These are phyloP conservation scores for Amphipyra tragopoginis DNA, from an alignment of 2,888 invertebrate genomes.

Conservation along the genomic window DNA sequence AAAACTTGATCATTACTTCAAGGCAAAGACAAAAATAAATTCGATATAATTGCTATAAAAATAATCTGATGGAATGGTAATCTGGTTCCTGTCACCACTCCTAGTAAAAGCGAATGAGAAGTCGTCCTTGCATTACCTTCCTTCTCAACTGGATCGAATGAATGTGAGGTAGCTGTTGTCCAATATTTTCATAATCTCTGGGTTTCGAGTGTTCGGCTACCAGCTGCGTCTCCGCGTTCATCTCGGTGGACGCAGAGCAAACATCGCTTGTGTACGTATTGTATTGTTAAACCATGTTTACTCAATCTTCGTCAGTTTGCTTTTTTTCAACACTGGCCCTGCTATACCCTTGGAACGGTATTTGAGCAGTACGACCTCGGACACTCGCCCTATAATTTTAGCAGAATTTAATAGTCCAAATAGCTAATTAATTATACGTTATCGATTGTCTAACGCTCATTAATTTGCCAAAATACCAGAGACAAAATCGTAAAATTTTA, in stretches of 20 bases:
- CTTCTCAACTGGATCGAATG: slow-evolving; percentile 16
- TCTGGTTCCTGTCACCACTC: slow-evolving; percentile 10
- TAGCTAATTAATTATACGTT: slow-evolving; percentile 60
- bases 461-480: slow-evolving; percentile 74
- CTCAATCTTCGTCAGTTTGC: slow-evolving; percentile 65
- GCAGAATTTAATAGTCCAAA: slow-evolving; percentile 30
- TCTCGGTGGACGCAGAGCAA: slow-evolving; percentile 48
- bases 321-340: slow-evolving; percentile 66
- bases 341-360: slow-evolving; percentile 44
- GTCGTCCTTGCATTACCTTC: slow-evolving; percentile 27
- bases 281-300: slow-evolving; percentile 65
- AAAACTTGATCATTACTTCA: slow-evolving; percentile 31
- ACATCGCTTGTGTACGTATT: slow-evolving; percentile 52
- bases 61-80: slow-evolving; percentile 11
- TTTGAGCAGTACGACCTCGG: slow-evolving; percentile 36
- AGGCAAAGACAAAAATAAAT: slow-evolving; percentile 31
- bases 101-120: slow-evolving; percentile 21
- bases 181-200: slow-evolving; percentile 57
- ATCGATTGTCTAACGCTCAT: slow-evolving; percentile 68
- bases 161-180: slow-evolving; percentile 41
- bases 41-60: slow-evolving; percentile 17
- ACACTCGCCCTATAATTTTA: slow-evolving; percentile 47
- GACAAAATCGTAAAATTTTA: slow-evolving; percentile 76
- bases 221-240: slow-evolving; percentile 46
- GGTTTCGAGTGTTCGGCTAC: slow-evolving; percentile 49